These are phyloP conservation scores for Sander lucioperca DNA, from an alignment of 2,113 vertebrate species.

Conservation along the genomic window DNA sequence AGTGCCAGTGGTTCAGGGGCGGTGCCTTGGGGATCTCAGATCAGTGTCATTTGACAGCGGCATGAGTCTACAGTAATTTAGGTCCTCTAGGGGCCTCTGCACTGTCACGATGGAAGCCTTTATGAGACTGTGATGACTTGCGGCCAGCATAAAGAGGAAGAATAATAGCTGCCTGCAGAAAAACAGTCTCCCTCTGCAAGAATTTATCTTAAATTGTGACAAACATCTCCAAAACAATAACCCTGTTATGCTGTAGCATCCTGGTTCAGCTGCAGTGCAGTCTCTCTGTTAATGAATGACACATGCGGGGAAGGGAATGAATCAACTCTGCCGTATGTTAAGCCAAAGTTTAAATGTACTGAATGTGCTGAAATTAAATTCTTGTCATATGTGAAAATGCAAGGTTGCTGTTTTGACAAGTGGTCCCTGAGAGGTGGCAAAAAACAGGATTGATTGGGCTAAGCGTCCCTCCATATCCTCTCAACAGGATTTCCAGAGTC, in stretches of 20 bases:
- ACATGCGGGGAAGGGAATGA: constrained; percentile 51
- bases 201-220: constrained; percentile 27
- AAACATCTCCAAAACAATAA: constrained; percentile 47
- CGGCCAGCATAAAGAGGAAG: constrained; percentile 24
- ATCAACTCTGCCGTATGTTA: constrained; percentile 42
- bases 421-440: constrained; percentile 36
- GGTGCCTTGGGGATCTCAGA: constrained; percentile 40
- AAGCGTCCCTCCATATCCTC: constrained; percentile 23
- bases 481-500: constrained; percentile 58
- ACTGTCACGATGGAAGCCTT: constrained; percentile 37
- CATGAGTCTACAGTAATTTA: constrained; percentile 53
- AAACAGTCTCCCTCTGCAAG: constrained; percentile 32
- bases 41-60: constrained; percentile 59
- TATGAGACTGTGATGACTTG: constrained; percentile 38
- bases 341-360: constrained; percentile 48
- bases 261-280: constrained; percentile 56
- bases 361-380: constrained; percentile 52
- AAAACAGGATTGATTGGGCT: constrained; percentile 41
- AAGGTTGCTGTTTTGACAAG: constrained; percentile 56
- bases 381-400: constrained; percentile 50
- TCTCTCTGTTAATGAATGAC: constrained; percentile 52
- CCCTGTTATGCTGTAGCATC: constrained; percentile 31
- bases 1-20: constrained; percentile 22
- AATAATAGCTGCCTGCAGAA: constrained; percentile 40
- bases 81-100: constrained; percentile 51